Evolutionary conservation across 2,797 vertebrate genomes (phyloP).

Genomic region (Cirrhinus mrigala): DNA sequence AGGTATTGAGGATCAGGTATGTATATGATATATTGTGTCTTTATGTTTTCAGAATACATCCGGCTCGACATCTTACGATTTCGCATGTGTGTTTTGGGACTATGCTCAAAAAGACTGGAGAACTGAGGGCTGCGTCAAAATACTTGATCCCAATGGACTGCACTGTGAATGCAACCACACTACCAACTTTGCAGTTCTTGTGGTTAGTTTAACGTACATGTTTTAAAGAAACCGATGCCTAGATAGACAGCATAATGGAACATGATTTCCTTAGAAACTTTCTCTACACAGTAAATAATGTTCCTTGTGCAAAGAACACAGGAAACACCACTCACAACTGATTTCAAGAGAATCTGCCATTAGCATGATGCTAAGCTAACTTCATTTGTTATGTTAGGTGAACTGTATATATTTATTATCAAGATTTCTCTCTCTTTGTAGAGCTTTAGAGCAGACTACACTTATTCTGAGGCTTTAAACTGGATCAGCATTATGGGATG

Average conservation of each 20-base stretch:
- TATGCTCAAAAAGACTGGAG: slow-evolving; percentile 71
- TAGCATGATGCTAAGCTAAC: slow-evolving; percentile 24
- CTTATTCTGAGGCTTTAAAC: slow-evolving; percentile 70
- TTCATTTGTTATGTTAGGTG: background rate
- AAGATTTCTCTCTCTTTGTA: slow-evolving; percentile 58
- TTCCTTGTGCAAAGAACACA: background rate
- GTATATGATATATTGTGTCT: background rate
- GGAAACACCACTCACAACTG: background rate
- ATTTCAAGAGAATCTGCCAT: background rate
- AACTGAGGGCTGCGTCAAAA: slow-evolving; percentile 73
- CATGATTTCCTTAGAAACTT: background rate
- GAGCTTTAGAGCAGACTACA: slow-evolving; percentile 72
- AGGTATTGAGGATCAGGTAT: background rate
- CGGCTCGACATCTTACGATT: slow-evolving; percentile 55
- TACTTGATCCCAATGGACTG: background rate
- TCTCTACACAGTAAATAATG: background rate
- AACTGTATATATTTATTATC: background rate
- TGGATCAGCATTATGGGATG: slow-evolving; percentile 71
- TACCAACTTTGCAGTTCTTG: slow-evolving; percentile 80
- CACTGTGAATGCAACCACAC: slow-evolving; percentile 78
- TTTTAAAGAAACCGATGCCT: background rate
- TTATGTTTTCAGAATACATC: slow-evolving; percentile 51
- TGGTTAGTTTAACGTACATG: slow-evolving; percentile 68
- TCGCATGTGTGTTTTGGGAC: slow-evolving; percentile 80
- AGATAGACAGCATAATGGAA: too few species aligned